Evolutionary conservation across 2,113 vertebrate species (phyloP), one percentile per base, ranked within the genome.

Genomic region (Siphamia tubifer): DNA sequence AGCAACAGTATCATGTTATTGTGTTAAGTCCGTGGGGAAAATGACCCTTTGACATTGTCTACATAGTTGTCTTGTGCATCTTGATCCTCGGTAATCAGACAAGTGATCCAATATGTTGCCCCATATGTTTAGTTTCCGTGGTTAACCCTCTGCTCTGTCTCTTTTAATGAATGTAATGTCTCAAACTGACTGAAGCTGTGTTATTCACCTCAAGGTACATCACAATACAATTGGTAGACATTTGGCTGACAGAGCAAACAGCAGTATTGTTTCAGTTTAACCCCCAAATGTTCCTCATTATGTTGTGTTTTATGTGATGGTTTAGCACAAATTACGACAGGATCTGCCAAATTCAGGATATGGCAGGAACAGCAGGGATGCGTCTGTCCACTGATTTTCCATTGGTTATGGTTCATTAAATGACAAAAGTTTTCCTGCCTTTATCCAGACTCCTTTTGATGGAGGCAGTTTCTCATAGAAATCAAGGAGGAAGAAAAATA

Each of bases 201-300:
- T 34, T 68, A 58, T 79, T 40, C 65, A 53, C 62, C 64, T 81
- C 19, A 31, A 77, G 73, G 75, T 82, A 40, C 44, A 60, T 72
- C 25, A 54, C 34, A 55, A 55, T 47, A 44, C 31, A 60, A 44
- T 20, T 1, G 12, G 38, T 69, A 77, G 61, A 75, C 56, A 16
- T 57, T 68, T 77, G 75, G 43, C 66, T 61, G 21, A 31, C 2
- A 4, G 32, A 63, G 53, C 65, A 52, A 44, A 42, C 21, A n/a
- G 43, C 67, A 39, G 32, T 72, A 55, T 70, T 85, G 79, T 83
- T 81, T 61, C n/a, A 43, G 51, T 88, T 88, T 60, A 62, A 67
- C 53, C 21, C 20, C 52, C 61, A 36, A 62, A 66, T 87, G 89
- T 75, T 89, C 62, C 47, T 84, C 60, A 88, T 90, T 89, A 90